Conservation (phyloP, 2,797 vertebrate genomes). For the Cryptoprocta ferox region DNA sequence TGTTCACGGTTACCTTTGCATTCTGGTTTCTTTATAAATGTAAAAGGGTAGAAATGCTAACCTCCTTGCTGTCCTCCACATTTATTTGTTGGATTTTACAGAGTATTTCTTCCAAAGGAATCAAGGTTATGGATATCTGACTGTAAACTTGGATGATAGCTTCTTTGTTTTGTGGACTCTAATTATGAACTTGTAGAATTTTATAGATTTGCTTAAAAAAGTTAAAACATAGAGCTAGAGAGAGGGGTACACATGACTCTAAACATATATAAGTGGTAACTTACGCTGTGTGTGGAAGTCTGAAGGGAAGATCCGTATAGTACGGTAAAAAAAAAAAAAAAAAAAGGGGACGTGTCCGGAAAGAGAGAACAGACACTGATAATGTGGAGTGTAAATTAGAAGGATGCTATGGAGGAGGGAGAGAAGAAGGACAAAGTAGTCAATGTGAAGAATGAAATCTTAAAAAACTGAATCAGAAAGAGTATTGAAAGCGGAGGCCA, state of each 20-base stretch:
- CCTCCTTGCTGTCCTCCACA: neutral
- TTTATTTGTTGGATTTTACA: constrained; percentile 24
- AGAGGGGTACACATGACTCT: neutral
- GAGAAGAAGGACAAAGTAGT: neutral
- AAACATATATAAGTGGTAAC: neutral
- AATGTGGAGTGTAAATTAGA: neutral
- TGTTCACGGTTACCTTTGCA: neutral
- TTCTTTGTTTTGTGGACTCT: constrained; percentile 16
- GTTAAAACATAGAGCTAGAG: neutral
- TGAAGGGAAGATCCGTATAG: neutral
- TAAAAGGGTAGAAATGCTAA: neutral
- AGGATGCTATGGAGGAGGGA: neutral
- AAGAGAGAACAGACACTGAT: neutral
- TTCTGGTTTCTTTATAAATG: constrained; percentile 41
- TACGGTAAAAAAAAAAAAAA: neutral
- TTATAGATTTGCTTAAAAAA: constrained; percentile 6
- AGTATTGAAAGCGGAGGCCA: neutral
- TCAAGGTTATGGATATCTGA: neutral
- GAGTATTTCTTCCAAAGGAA: constrained; percentile 46
- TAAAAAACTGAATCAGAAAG: constrained; percentile 3
- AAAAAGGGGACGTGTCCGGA: neutral
- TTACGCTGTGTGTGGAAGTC: neutral
- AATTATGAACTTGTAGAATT: constrained; percentile 15
- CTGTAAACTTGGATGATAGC: neutral
- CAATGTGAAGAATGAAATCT: neutral